A percentile compares a stretch with the other conserved stretches of the same genome.
Conservation (phyloP, 2,113 vertebrate genomes). For the Pituophis catenifer region DNA sequence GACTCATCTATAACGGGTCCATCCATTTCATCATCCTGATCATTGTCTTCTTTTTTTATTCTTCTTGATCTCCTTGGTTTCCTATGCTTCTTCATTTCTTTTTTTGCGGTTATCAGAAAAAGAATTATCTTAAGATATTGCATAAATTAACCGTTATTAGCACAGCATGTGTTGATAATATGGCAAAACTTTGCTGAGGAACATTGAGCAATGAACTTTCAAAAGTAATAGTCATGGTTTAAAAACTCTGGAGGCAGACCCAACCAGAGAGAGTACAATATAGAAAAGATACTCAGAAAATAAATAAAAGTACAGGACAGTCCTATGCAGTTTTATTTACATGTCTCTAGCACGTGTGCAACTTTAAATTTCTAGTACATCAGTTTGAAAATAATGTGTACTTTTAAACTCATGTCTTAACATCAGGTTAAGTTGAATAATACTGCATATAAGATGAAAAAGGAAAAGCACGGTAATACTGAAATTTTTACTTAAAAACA, state of each 20-base stretch:
- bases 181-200: background rate
- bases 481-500: background rate
- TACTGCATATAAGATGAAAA: background rate
- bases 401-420: background rate
- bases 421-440: background rate
- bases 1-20: slow-evolving; percentile 76
- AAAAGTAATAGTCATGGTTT: background rate
- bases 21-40: slow-evolving; percentile 70
- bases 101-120: slow-evolving; percentile 49
- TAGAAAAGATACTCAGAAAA: background rate
- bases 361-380: background rate
- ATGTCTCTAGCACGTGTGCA: background rate
- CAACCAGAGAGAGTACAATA: background rate
- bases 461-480: background rate
- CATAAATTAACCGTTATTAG: background rate
- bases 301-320: background rate
- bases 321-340: background rate
- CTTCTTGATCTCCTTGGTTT: slow-evolving; percentile 71
- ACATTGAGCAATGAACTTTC: background rate
- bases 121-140: slow-evolving; percentile 13
- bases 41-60: slow-evolving; percentile 68
- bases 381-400: background rate
- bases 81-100: slow-evolving; percentile 73
- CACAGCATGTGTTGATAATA: background rate
- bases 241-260: background rate